These are phyloP conservation scores for Sesamia nonagrioides DNA, from an alignment of 1,140 invertebrate genomes.

Conservation along the genomic window DNA sequence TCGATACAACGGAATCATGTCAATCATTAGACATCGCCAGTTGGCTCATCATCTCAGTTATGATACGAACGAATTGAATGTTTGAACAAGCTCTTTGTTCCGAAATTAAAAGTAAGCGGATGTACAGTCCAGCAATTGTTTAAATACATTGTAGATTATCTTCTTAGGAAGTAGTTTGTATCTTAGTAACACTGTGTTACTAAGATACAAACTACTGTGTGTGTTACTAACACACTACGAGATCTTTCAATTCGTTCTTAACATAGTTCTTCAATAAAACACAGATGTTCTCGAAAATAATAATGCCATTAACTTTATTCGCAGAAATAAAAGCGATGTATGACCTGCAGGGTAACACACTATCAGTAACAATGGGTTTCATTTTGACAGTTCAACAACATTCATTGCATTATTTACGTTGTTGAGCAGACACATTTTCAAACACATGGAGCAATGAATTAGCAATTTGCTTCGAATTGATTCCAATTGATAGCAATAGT, in stretches of 20 bases:
- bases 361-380: no score
- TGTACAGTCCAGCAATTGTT: constrained; percentile 43
- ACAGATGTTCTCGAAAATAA: constrained; percentile 14
- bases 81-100: constrained; percentile 49
- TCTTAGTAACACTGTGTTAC: constrained; percentile 9
- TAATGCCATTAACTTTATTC: not conserved
- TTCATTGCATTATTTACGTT: no score
- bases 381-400: no score
- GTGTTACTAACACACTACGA: not conserved
- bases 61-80: constrained; percentile 19
- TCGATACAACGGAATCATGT: constrained; percentile 33
- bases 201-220: constrained; percentile 24
- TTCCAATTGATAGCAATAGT: no score
- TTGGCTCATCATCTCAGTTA: constrained; percentile 23
- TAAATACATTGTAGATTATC: constrained; percentile 40
- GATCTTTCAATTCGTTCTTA: not conserved
- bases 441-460: no score
- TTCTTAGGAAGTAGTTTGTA: constrained; percentile 7
- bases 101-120: constrained; percentile 43
- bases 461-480: no score
- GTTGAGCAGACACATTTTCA: no score
- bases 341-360: no score
- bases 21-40: constrained; percentile 39
- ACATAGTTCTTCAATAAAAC: constrained; percentile 9
- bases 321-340: not conserved